Base-by-base conservation (phyloP, 1,140 invertebrate species). In the Drosophila neocordata region DNA sequence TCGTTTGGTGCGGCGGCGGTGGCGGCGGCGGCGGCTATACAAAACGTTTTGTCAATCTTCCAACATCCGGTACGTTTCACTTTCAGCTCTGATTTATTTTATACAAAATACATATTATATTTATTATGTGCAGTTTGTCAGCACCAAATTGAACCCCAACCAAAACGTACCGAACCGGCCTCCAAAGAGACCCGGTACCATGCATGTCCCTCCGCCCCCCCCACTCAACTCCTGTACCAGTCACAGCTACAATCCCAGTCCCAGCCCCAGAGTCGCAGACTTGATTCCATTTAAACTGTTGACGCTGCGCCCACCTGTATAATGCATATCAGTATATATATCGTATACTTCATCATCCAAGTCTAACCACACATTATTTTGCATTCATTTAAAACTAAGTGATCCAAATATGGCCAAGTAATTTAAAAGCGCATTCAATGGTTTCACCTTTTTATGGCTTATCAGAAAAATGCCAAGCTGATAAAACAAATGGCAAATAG, bases 91-190 rank as follows among this genome's bases (percentile, higher is more conserved):
- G 82, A 87, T 85, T 87, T 85, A 87, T 85, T 81, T 87, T 74
- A 81, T 74, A 77, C 69, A 76, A 87, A 79, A 74, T 64, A 70
- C 52, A 77, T 63, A 87, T 72, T 73, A 82, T 81, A 81, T 85
- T 87, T 85, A 85, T 85, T 81, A 85, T 87, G 82, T 85, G 82
- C 82, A 85, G 82, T 85, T 87, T 85, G 82, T 85, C 81, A 87
- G 78, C 81, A 65, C 73, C 58, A 61, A 56, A 31, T 34, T 34
- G 53, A 18, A 56, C 27, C 73, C 73, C 34, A 51, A 8, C 31
- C 13, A 20, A 27, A 27, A 12, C 52, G 48, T 22, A 52, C 11
- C 53, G 53, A 48, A 34, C 41, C 69, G 53, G 52, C 51, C 70
- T 35, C 70, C n/a, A n/a, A n/a, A n/a, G n/a, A n/a, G n/a, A n/a